Evolutionary conservation across 2,113 vertebrate species (phyloP).

Genomic region (Tychaedon coryphoeus): DNA sequence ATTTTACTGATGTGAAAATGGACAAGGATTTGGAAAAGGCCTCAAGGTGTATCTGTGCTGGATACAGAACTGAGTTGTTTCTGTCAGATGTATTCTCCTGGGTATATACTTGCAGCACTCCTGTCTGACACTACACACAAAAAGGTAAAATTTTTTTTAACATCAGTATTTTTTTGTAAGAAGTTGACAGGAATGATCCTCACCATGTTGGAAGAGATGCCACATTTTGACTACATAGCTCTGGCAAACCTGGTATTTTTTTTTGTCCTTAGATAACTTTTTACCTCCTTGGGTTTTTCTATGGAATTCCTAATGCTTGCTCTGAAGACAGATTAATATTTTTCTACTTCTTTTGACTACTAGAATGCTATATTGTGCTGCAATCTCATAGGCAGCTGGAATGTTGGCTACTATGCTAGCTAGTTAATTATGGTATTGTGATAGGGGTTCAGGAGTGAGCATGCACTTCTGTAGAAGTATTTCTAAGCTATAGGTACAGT

Average conservation of each 20-base stretch:
- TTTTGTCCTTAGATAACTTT: neutral
- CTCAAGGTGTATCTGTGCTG: neutral
- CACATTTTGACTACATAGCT: conserved; percentile 27
- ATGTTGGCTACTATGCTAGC: neutral
- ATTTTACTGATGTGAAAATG: neutral
- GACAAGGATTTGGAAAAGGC: neutral
- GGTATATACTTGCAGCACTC: neutral
- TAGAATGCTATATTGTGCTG: neutral
- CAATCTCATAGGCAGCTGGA: neutral
- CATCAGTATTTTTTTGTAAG: neutral
- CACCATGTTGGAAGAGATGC: neutral
- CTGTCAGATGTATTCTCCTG: neutral
- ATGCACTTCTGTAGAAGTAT: neutral
- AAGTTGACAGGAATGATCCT: neutral
- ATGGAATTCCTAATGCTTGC: neutral
- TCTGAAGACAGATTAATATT: conserved; percentile 12
- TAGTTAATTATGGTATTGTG: neutral
- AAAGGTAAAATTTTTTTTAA: neutral
- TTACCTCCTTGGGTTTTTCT: conserved; percentile 1
- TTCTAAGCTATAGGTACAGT: neutral
- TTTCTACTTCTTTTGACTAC: conserved; percentile 1
- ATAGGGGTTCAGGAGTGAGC: neutral
- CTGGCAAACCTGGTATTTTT: neutral
- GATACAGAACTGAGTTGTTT: neutral
- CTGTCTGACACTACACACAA: neutral